Percentiles rank a stretch among this genome's conserved stretches.
These are phyloP conservation scores for Cactoblastis cactorum DNA, from an alignment of 2,888 invertebrate species.

Conservation along the genomic window DNA sequence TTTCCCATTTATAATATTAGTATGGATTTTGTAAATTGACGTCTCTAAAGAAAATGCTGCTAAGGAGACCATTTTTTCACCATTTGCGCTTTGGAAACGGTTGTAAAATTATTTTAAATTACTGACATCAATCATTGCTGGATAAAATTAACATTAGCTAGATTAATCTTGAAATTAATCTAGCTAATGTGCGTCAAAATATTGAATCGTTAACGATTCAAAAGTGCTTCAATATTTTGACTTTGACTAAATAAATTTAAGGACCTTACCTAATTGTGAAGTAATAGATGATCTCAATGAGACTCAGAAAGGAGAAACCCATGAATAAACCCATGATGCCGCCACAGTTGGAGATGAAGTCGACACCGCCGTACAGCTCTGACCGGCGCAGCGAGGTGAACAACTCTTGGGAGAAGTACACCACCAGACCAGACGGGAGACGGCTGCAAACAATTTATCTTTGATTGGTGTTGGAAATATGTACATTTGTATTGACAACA, in stretches of 20 bases:
- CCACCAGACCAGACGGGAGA: conserved; percentile 37
- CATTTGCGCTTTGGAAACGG: no score
- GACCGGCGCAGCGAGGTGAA: conserved; percentile 74
- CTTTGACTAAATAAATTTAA: background rate
- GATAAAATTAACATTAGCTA: no score
- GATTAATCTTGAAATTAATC: no score
- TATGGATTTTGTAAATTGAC: no score
- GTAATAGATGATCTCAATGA: conserved; percentile 75
- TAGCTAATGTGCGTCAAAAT: no score
- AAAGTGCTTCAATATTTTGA: background rate
- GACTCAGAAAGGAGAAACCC: conserved; percentile 74
- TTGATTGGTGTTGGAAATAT: background rate
- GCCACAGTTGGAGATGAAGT: conserved; percentile 76
- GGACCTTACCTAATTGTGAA: conserved; percentile 48
- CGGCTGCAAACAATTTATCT: conserved; percentile 9
- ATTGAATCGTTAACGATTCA: background rate
- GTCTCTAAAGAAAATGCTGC: no score
- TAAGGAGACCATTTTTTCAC: no score
- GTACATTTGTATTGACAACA: no score
- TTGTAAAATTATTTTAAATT: no score
- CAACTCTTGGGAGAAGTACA: conserved; percentile 73
- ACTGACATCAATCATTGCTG: no score
- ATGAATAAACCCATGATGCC: conserved; percentile 76
- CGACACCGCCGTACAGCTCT: conserved; percentile 71
- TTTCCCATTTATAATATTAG: no score